These are phyloP conservation scores for Macaria liturata DNA, from an alignment of 2,888 invertebrate genomes.

Conservation along the genomic window DNA sequence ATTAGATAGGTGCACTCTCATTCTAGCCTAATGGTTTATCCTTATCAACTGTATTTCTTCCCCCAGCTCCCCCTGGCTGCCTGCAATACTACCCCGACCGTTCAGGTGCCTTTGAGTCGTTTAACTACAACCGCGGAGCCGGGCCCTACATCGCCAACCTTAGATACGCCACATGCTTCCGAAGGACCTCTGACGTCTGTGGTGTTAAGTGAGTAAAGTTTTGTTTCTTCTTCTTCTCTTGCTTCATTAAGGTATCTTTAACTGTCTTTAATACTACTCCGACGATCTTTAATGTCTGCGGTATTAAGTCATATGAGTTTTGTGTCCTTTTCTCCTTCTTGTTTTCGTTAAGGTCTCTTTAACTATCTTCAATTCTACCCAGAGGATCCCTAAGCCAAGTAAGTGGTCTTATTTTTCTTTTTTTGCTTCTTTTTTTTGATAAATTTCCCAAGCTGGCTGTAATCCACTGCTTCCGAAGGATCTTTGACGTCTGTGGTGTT, in stretches of 20 bases:
- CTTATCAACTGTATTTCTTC: not conserved
- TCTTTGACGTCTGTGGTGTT: conserved; percentile 72
- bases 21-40: too few relatives aligned
- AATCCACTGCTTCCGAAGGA: conserved; percentile 86
- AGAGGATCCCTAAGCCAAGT: conserved; percentile 75
- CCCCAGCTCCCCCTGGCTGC: conserved; percentile 85
- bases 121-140: conserved; percentile 82
- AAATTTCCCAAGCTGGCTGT: too few relatives aligned
- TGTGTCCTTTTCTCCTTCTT: not conserved
- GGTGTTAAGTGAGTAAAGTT: conserved; percentile 70
- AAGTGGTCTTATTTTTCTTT: too few relatives aligned
- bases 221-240: too few relatives aligned
- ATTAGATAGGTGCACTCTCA: too few relatives aligned
- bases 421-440: conserved; percentile 85
- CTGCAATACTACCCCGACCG: conserved; percentile 86
- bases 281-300: too few relatives aligned
- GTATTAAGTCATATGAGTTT: too few relatives aligned
- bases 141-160: conserved; percentile 83
- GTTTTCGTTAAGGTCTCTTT: conserved; percentile 75
- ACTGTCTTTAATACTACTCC: too few relatives aligned
- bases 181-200: conserved; percentile 72
- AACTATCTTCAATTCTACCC: conserved; percentile 88
- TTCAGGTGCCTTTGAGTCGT: conserved; percentile 82
- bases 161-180: conserved; percentile 86
- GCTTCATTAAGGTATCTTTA: too few relatives aligned